Conservation (phyloP, 2,113 vertebrate species). For the Tenrec ecaudatus region DNA sequence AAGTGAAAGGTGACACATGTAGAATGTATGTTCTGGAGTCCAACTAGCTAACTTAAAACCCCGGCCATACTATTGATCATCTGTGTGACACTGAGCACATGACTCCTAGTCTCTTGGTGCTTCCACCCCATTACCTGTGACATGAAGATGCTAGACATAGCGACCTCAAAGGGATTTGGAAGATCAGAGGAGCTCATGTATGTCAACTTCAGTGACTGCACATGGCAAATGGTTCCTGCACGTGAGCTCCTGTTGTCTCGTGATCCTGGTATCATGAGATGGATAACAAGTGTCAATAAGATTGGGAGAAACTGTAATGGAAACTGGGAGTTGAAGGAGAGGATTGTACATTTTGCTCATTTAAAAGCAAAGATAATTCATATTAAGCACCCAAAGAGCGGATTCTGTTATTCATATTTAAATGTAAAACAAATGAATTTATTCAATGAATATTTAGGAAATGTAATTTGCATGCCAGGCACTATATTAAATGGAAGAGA, state of each 20-base stretch:
- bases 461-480: neutral
- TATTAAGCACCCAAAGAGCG: neutral
- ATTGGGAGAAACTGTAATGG: neutral
- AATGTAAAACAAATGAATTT: neutral
- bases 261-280: neutral
- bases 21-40: neutral
- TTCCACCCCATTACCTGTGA: neutral
- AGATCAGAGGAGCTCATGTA: neutral
- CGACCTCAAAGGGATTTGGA: neutral
- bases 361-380: neutral
- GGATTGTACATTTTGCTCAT: neutral
- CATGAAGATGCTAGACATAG: neutral
- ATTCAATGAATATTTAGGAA: slow-evolving; percentile 7
- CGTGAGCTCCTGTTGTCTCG: neutral
- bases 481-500: neutral
- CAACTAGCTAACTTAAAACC: neutral
- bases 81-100: neutral
- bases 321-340: slow-evolving; percentile 3
- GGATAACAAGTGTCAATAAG: neutral
- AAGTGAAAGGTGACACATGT: neutral
- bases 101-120: neutral
- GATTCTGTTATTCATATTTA: neutral
- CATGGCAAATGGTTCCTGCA: neutral
- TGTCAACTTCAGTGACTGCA: neutral
- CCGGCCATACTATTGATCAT: neutral